phyloP scores from a whole-genome alignment of 2,888 invertebrate species.

The Anoplius nigerrimus region DNA sequence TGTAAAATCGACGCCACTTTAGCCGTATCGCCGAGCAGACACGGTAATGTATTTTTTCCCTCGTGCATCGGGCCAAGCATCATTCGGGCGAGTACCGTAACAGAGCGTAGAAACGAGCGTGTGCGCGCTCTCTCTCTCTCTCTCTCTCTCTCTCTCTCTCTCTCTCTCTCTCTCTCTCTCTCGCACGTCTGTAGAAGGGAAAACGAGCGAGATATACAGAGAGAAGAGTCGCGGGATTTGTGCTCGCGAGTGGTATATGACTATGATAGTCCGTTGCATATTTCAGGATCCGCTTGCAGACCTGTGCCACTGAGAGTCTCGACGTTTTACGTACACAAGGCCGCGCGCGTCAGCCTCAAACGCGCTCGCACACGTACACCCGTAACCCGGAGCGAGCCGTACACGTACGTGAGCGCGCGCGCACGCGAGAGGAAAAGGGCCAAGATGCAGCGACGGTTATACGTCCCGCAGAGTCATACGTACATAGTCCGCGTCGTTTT shows the following conservation, averaged over 20 bases:
- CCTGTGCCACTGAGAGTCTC: slow-evolving; percentile 32
- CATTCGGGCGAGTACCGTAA: too few relatives aligned
- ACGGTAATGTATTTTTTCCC: too few relatives aligned
- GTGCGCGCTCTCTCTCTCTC: background rate
- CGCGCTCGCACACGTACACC: slow-evolving; percentile 1
- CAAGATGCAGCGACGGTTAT: background rate
- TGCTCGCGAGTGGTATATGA: slow-evolving; percentile 52
- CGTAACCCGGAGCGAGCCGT: background rate
- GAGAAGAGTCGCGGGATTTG: slow-evolving; percentile 35
- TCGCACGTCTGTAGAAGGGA: background rate
- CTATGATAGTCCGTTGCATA: slow-evolving; percentile 59
- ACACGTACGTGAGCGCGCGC: slow-evolving; percentile 1
- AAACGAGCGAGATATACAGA: background rate
- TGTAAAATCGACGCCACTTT: too few relatives aligned
- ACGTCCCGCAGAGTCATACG: background rate
- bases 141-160: background rate
- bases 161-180: too few relatives aligned
- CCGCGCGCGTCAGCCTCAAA: background rate
- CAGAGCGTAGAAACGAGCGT: background rate
- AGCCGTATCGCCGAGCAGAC: too few relatives aligned
- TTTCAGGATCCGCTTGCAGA: slow-evolving; percentile 55
- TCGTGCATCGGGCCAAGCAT: too few relatives aligned
- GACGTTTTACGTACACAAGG: slow-evolving; percentile 27
- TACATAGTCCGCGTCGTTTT: slow-evolving; percentile 28
- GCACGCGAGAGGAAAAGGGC: background rate